phyloP scores from a whole-genome alignment of 2,888 invertebrate genomes.

The Pollenia amentaria region DNA sequence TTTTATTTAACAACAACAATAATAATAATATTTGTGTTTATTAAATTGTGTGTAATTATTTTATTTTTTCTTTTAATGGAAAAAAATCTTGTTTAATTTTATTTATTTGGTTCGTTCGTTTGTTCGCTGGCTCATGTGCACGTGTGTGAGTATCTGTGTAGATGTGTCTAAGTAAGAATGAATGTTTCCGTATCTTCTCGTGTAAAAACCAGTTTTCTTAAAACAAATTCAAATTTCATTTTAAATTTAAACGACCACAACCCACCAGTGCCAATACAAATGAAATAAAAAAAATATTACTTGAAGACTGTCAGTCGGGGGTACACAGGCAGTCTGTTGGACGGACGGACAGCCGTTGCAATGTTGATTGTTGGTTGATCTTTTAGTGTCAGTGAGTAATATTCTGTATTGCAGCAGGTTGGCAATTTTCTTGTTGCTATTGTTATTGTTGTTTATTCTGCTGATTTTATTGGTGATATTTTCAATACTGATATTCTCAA shows the following conservation, averaged over 20 bases:
- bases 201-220: conserved; percentile 67
- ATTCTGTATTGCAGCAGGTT: conserved; percentile 23
- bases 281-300: background rate
- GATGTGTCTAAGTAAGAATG: conserved; percentile 10
- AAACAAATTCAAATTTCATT: conserved; percentile 44
- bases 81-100: conserved; percentile 56
- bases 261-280: background rate
- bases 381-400: conserved; percentile 32
- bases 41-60: conserved; percentile 63
- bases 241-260: conserved; percentile 34
- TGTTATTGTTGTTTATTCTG: conserved; percentile 25
- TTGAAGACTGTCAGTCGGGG: conserved; percentile 5
- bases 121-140: background rate
- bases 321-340: background rate
- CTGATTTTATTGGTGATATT: conserved; percentile 42
- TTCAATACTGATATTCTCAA: conserved; percentile 61
- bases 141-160: conserved; percentile 3
- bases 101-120: conserved; percentile 54
- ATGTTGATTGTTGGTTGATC: conserved; percentile 27
- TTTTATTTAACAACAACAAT: conserved; percentile 49
- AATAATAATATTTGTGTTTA: conserved; percentile 52
- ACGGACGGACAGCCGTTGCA: conserved; percentile 7
- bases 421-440: conserved; percentile 24
- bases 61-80: conserved; percentile 51
- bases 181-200: conserved; percentile 66